phyloP scores from a whole-genome alignment of 2,797 vertebrate species.

The Anisognathus igniventris region DNA sequence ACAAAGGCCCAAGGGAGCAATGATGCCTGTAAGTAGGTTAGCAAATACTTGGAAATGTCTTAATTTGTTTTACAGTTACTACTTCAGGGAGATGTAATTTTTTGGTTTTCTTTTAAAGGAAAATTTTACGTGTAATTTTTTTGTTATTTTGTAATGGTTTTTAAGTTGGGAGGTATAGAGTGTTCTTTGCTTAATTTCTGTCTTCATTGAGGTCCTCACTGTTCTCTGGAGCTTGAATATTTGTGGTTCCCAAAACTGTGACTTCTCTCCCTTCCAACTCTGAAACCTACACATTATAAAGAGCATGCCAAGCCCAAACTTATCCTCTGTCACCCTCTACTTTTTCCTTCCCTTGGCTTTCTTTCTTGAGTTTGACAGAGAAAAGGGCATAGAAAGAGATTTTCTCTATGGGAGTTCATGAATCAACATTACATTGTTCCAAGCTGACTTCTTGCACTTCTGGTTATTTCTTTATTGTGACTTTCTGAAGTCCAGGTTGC shows the following conservation, averaged over 20 bases:
- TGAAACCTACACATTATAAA: not conserved
- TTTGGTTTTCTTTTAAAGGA: not conserved
- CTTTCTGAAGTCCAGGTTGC: not conserved
- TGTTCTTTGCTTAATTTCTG: not conserved
- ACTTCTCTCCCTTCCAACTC: not conserved
- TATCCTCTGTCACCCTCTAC: not conserved
- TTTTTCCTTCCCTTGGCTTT: not conserved
- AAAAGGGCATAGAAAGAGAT: not conserved
- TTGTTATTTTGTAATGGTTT: not conserved
- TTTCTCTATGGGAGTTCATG: not conserved
- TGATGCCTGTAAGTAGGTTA: conserved; percentile 80
- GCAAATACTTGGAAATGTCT: conserved; percentile 79
- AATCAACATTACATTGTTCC: not conserved
- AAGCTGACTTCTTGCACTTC: not conserved
- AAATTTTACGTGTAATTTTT: not conserved
- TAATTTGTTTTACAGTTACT: conserved; percentile 71
- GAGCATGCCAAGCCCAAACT: not conserved
- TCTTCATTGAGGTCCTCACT: not conserved
- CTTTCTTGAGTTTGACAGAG: not conserved
- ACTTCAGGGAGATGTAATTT: conserved; percentile 29
- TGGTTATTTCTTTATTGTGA: not conserved
- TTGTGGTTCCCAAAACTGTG: not conserved
- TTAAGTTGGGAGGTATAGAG: not conserved
- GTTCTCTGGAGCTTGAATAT: not conserved
- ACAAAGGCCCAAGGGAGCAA: conserved; percentile 77